Evolutionary conservation across 2,888 invertebrate species (phyloP), one percentile per base, ranked within the genome.

Genomic region (Cenopis cana): DNA sequence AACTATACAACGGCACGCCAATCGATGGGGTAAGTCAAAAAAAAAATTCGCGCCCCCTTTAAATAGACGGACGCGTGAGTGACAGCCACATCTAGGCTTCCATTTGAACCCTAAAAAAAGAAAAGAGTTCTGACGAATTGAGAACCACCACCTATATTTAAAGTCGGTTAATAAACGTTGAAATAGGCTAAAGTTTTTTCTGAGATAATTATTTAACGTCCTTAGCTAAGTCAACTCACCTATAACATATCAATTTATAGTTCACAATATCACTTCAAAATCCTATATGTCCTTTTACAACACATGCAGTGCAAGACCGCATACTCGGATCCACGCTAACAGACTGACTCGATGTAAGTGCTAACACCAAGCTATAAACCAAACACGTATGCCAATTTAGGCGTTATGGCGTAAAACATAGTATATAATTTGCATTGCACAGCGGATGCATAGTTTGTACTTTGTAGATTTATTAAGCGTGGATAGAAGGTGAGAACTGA

Each of bases 241-340:
- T 54, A 54, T 64, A 60, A 33, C 46, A 54, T 41, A 41, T 57
- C 14, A 14, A 33, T 38, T 10, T 62, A 64, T 11, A 54, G 52
- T 20, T 38, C 46, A 52, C 59, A 65, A 69, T 12, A 57, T 18
- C 57, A 57, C 62, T 20, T 14, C 14, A 62, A 54, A 70, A 46
- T 65, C 57, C 5, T 49, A 62, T 49, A 62, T 59, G 50, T 57
- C 56, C 57, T n/a, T 38, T 20, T 57, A 60, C 56, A 69, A 49
- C 56, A 59, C 65, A 64, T 64, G 56, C 46, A 36, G 29, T 36
- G 12, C 38, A 64, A 17, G 65, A 70, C 70, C 59, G 59, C 70
- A 70, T 38, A 10, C 59, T 70, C 20, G 20, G 59, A 17, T 59
- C 8, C 65, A 10, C 65, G 10, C 20, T 6, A 20, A 36, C 54